A percentile compares a stretch with the other conserved stretches of the same genome.
phyloP scores from a whole-genome alignment of 2,888 invertebrate species.

The Galerucella calmariensis region DNA sequence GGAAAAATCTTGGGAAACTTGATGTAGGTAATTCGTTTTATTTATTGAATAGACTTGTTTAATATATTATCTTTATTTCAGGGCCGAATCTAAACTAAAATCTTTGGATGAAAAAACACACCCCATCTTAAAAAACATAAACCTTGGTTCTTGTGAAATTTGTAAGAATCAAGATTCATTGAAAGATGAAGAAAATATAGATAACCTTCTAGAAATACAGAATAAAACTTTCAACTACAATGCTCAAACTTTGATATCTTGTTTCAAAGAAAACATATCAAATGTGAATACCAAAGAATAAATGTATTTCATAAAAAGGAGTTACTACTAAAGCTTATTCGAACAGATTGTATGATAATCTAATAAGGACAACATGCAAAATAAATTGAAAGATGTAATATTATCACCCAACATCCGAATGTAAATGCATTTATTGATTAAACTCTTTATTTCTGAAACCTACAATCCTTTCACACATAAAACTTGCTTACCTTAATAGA shows the following conservation, averaged over 20 bases:
- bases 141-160: slow-evolving; percentile 41
- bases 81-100: slow-evolving; percentile 36
- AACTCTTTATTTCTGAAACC: too few species aligned
- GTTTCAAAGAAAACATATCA: background rate
- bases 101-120: slow-evolving; percentile 27
- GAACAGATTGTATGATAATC: too few species aligned
- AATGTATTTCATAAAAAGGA: too few species aligned
- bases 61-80: slow-evolving; percentile 15
- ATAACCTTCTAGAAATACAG: slow-evolving; percentile 27
- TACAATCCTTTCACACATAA: too few species aligned
- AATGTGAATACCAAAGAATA: background rate
- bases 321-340: too few species aligned
- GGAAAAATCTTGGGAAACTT: slow-evolving; percentile 66
- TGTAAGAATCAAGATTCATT: slow-evolving; percentile 35
- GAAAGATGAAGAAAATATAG: slow-evolving; percentile 32
- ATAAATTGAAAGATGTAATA: too few species aligned
- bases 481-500: too few species aligned
- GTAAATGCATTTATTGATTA: too few species aligned
- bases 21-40: slow-evolving; percentile 49
- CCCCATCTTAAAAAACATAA: slow-evolving; percentile 37
- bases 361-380: too few species aligned
- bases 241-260: slow-evolving; percentile 13
- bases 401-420: too few species aligned
- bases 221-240: slow-evolving; percentile 22
- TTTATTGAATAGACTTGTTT: background rate